Evolutionary conservation across 2,888 invertebrate species (phyloP).

Genomic region (Chalcosyrphus nemorum): DNA sequence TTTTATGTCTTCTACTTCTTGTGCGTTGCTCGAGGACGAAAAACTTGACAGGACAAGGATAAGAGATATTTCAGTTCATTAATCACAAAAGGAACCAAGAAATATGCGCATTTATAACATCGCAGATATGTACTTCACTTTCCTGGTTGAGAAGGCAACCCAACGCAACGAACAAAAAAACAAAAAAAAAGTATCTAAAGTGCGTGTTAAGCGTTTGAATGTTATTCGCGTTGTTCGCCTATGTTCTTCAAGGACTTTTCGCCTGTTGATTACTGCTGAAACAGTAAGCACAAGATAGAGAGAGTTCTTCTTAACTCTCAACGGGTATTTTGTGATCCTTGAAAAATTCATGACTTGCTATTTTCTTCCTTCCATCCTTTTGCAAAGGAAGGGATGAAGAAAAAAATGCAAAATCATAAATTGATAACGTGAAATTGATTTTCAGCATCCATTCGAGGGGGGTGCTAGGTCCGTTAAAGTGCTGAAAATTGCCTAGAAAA

Average conservation of each 20-base stretch:
- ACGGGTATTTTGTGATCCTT: constrained; percentile 29
- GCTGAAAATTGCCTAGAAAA: constrained; percentile 60
- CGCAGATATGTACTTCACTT: not conserved
- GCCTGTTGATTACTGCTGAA: constrained; percentile 33
- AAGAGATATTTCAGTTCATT: constrained; percentile 69
- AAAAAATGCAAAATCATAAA: constrained; percentile 39
- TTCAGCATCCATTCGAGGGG: constrained; percentile 13
- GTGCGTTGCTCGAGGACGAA: constrained; percentile 3
- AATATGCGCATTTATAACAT: constrained; percentile 45
- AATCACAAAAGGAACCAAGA: constrained; percentile 49
- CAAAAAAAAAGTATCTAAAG: constrained; percentile 18
- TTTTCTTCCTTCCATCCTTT: not conserved
- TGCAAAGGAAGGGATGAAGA: not conserved
- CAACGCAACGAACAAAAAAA: too few relatives aligned
- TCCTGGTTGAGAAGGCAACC: not conserved
- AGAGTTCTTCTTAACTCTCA: not conserved
- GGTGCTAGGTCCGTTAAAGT: constrained; percentile 27
- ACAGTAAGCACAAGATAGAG: not conserved
- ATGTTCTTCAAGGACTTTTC: constrained; percentile 23
- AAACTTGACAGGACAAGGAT: constrained; percentile 55
- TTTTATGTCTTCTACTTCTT: constrained; percentile 22
- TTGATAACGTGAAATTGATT: constrained; percentile 59
- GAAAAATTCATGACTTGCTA: constrained; percentile 36
- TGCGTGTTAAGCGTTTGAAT: constrained; percentile 32
- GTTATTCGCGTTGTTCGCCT: constrained; percentile 8